A percentile compares a stretch with the other conserved stretches of the same genome.
Evolutionary conservation across 1,140 invertebrate species (phyloP).

Genomic region (Temnothorax curvispinosus): DNA sequence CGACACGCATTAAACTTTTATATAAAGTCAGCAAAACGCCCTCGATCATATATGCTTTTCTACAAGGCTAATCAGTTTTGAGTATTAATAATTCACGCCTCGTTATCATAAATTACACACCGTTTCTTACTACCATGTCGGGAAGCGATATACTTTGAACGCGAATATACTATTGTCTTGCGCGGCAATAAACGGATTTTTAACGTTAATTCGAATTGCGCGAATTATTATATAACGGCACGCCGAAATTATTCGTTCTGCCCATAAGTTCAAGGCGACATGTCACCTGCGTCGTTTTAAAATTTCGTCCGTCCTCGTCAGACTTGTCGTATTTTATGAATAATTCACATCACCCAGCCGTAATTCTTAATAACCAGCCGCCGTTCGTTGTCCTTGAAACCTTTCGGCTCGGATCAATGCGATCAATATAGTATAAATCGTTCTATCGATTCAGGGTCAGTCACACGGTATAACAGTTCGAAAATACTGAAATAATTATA

Average conservation of each 20-base stretch:
- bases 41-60: neutral
- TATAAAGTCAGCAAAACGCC: neutral
- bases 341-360: constrained; percentile 45
- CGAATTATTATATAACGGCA: constrained; percentile 52
- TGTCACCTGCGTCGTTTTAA: constrained; percentile 35
- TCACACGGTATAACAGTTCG: neutral
- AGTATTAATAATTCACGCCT: constrained; percentile 59
- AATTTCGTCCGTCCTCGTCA: constrained; percentile 35
- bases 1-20: neutral
- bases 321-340: constrained; percentile 42
- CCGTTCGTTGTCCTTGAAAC: constrained; percentile 34
- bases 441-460: neutral
- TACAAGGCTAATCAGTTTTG: constrained; percentile 60
- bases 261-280: constrained; percentile 57
- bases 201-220: constrained; percentile 1
- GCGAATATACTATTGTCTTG: constrained; percentile 1
- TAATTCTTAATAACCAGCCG: constrained; percentile 37
- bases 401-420: neutral
- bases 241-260: constrained; percentile 43
- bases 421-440: neutral
- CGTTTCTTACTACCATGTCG: neutral
- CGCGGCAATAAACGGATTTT: neutral
- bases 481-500: constrained; percentile 17
- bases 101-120: constrained; percentile 61
- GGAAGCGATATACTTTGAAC: neutral